Conservation (phyloP, 2,888 invertebrate species). For the Zhengitettix transpicula region DNA sequence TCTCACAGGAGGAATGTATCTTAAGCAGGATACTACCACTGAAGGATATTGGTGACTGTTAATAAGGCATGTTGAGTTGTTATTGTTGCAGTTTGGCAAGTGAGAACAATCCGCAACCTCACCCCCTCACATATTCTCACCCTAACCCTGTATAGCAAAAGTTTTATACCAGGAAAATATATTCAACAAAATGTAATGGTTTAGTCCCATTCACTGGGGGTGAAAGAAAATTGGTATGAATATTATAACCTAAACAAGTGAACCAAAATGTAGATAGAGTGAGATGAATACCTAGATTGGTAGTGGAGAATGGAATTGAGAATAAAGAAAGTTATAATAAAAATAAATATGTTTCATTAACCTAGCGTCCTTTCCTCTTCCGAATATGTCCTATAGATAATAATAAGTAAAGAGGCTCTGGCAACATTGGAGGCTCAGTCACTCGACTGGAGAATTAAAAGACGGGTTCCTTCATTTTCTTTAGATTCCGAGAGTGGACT, state of each 20-base stretch:
- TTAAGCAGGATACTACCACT: no score
- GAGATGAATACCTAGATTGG: slow-evolving; percentile 13
- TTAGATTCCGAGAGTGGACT: no score
- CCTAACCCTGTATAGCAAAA: slow-evolving; percentile 11
- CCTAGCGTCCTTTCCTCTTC: no score
- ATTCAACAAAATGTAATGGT: slow-evolving; percentile 1
- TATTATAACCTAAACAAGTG: slow-evolving; percentile 10
- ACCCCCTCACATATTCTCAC: slow-evolving; percentile 8
- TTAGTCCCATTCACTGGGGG: neutral
- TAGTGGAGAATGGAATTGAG: slow-evolving; percentile 14
- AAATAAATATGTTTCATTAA: neutral
- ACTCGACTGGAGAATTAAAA: no score
- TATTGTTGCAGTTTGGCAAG: neutral
- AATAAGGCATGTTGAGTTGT: no score
- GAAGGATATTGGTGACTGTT: no score
- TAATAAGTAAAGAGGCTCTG: no score
- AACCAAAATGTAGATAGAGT: slow-evolving; percentile 14
- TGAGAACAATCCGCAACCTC: neutral
- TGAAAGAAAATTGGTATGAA: slow-evolving; percentile 1
- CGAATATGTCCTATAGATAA: no score
- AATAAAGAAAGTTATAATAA: slow-evolving; percentile 15
- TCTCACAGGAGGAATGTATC: no score
- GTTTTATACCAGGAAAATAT: slow-evolving; percentile 12
- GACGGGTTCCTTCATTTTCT: no score
- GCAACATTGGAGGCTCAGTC: no score